A percentile compares a stretch with the other conserved stretches of the same genome.
phyloP scores from a whole-genome alignment of 2,797 vertebrate genomes.

The Rhodeus uyekii region DNA sequence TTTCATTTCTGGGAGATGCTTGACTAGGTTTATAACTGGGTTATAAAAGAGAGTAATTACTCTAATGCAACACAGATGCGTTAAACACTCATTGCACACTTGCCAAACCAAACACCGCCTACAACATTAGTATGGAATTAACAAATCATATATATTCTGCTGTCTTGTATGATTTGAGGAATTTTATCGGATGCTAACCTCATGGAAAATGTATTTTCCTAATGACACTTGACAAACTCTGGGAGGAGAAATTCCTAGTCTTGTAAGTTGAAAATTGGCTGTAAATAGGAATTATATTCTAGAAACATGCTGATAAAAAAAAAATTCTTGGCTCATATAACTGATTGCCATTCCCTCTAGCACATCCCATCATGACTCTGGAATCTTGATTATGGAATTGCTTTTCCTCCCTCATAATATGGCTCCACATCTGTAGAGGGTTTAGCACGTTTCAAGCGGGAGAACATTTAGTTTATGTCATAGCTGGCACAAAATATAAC shows the following conservation, averaged over 20 bases:
- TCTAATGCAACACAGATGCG: slow-evolving; percentile 18
- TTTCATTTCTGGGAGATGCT: not conserved
- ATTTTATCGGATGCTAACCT: not conserved
- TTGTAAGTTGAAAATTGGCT: not conserved
- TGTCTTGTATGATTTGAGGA: not conserved
- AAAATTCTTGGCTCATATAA: slow-evolving; percentile 3
- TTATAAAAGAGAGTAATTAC: slow-evolving; percentile 5
- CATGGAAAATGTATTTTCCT: not conserved
- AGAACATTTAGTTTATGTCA: slow-evolving; percentile 17
- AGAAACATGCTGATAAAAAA: not conserved
- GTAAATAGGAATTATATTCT: not conserved
- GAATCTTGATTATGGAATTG: slow-evolving; percentile 39
- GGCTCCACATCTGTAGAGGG: slow-evolving; percentile 14
- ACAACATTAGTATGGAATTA: not conserved
- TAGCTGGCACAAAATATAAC: slow-evolving; percentile 12
- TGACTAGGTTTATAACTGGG: not conserved
- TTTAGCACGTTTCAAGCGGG: slow-evolving; percentile 7
- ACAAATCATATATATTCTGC: not conserved
- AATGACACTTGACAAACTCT: not conserved
- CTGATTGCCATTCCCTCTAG: slow-evolving; percentile 16
- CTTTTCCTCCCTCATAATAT: slow-evolving; percentile 8
- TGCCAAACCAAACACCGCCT: slow-evolving; percentile 1
- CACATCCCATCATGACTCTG: slow-evolving; percentile 7
- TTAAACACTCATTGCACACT: not conserved
- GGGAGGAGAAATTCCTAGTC: not conserved